Base-by-base conservation (phyloP, 1,140 invertebrate species). In the Euwallacea fornicatus region DNA sequence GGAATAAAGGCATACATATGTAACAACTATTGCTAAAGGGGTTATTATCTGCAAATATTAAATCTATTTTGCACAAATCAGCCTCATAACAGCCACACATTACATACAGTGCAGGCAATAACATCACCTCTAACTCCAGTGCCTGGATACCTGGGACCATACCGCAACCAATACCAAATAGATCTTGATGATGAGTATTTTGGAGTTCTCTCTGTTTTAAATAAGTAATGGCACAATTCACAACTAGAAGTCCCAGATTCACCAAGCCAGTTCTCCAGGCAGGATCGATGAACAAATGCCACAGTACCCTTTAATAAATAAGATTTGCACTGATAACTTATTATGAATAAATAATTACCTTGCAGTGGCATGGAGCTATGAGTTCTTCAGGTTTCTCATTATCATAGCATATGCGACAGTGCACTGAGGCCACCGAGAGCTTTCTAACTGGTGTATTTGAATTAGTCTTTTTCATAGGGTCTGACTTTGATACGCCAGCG, bases 231-330 rank as follows among this genome's bases (percentile, higher is more conserved):
- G 75, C 88, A 89, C 15, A 89, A 81, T 81, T 89, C 88, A 81
- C 88, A 89, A 66, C 83, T 81, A 43, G 83, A 84, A 10, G 85
- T 84, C 67, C 84, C 85, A 6, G 86, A 86, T 76, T 88, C 85
- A 69, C 86, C 84, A 64, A 92, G 82, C 90, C 90, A 92, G 72
- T 84, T 84, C 81, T 91, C 90, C 54, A 92, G 80, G 78, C 90
- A 92, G 13, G 83, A 80, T 64, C 86, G 79, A 81, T 92, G 90
- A 41, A 91, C 86, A 65, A 87, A 84, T 7, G 88, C 89, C 75
- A 92, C 85, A 21, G 87, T 87, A 10, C 90, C 90, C 80, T 81
- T 50, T 6, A 50, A 50, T 50, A 6, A 33, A 4, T 33, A 33
- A 33, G 1, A 33, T 33, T 33, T 2, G 21, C 4, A 33, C 21